phyloP scores from a whole-genome alignment of 2,113 vertebrate genomes.

The Pelmatolapia mariae region DNA sequence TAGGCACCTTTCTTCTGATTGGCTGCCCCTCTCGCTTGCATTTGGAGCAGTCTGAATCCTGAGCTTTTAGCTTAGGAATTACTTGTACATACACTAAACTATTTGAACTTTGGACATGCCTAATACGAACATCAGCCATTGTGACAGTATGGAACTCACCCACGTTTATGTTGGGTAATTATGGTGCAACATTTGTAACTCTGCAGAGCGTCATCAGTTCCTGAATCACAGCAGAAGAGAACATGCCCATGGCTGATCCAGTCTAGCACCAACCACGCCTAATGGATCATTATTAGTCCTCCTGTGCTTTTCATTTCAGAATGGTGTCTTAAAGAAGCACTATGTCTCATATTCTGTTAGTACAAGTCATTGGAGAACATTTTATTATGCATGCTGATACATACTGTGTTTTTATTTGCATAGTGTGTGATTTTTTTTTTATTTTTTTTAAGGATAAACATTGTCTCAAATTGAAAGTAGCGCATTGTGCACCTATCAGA shows the following conservation, averaged over 20 bases:
- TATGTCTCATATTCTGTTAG: neutral
- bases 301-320: neutral
- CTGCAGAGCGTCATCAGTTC: neutral
- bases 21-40: neutral
- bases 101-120: neutral
- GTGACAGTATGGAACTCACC: neutral
- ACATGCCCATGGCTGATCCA: neutral
- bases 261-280: neutral
- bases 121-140: neutral
- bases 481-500: neutral
- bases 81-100: neutral
- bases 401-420: neutral
- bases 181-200: neutral
- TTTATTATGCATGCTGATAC: neutral
- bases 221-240: neutral
- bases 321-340: neutral
- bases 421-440: neutral
- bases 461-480: neutral
- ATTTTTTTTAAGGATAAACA: neutral
- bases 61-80: neutral
- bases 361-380: neutral
- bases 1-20: neutral
- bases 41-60: neutral
- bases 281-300: neutral
- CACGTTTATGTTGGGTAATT: neutral